Conservation (phyloP, 2,888 invertebrate species). For the Myopa tessellatipennis region DNA sequence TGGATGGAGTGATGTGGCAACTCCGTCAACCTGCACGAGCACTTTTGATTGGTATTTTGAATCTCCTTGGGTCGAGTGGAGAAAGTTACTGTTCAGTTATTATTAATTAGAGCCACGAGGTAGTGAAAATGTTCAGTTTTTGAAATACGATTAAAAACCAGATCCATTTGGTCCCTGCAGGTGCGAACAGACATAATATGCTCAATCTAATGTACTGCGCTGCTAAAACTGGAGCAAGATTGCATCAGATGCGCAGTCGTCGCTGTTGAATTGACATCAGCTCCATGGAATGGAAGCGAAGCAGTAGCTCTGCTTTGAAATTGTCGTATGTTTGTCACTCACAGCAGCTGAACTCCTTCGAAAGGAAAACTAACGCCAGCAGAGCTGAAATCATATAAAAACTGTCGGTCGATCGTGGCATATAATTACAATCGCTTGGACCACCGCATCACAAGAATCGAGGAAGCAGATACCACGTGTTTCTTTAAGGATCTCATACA, state of each 20-base stretch:
- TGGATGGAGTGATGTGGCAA: too few species aligned
- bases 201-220: neutral
- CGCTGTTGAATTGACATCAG: neutral
- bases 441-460: constrained; percentile 15
- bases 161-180: too few species aligned
- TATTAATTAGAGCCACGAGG: neutral
- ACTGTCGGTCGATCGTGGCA: constrained; percentile 22
- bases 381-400: constrained; percentile 29
- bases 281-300: neutral
- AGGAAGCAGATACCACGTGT: neutral
- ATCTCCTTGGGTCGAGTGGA: too few species aligned
- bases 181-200: neutral
- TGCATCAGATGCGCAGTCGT: neutral
- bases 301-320: neutral
- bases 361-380: neutral
- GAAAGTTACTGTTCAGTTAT: too few species aligned
- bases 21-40: too few species aligned
- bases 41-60: too few species aligned
- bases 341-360: neutral
- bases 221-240: constrained; percentile 11
- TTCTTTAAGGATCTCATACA: constrained; percentile 13
- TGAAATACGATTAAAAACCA: neutral
- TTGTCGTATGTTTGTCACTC: neutral
- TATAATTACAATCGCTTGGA: constrained; percentile 25
- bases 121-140: neutral